Percentiles rank a stretch among this genome's conserved stretches.
Conservation (phyloP, 2,113 vertebrate species). For the Tupaia tana region DNA sequence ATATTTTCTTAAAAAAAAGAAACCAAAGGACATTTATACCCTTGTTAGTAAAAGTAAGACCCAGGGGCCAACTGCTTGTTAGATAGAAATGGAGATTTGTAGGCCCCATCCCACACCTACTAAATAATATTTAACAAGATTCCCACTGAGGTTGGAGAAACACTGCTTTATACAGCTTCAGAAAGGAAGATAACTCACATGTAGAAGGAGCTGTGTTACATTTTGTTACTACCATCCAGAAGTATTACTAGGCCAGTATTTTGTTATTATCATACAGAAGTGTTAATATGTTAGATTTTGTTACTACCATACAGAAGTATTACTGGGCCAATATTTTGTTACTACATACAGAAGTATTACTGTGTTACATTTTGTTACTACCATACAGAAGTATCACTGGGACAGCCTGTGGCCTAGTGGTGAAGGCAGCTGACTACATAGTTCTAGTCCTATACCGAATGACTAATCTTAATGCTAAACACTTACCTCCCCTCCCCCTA, state of each 20-base stretch:
- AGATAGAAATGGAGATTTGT: conserved; percentile 29
- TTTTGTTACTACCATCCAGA: background rate
- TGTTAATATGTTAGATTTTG: too few relatives aligned
- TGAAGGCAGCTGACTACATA: too few relatives aligned
- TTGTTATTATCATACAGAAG: too few relatives aligned
- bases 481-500: too few relatives aligned
- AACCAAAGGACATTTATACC: background rate
- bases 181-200: background rate
- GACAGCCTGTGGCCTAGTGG: too few relatives aligned
- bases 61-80: background rate
- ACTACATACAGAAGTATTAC: too few relatives aligned
- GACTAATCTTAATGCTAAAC: too few relatives aligned
- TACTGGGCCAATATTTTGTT: background rate
- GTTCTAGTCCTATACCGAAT: too few relatives aligned
- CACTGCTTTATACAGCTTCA: background rate
- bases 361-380: background rate
- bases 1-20: conserved; percentile 48
- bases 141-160: conserved; percentile 2
- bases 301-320: background rate
- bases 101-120: background rate
- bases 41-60: background rate
- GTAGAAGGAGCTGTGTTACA: background rate
- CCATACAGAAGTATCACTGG: background rate
- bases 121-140: conserved; percentile 20
- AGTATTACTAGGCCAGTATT: background rate